Evolutionary conservation across 1,140 invertebrate species (phyloP).

Genomic region (Conus ventricosus): DNA sequence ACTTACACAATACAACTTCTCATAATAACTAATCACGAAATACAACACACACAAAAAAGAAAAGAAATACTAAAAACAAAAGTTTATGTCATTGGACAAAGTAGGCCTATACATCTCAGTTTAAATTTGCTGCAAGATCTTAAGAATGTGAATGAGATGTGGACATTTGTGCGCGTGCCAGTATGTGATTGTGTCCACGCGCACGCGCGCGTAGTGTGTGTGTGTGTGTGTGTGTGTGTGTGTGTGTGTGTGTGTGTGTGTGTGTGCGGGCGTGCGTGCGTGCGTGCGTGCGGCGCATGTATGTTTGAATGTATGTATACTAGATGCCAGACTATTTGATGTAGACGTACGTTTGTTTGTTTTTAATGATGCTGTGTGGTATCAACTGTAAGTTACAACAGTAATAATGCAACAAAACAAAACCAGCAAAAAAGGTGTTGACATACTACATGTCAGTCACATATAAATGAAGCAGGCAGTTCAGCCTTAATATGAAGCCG

Average conservation of each 20-base stretch:
- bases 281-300: not conserved
- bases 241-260: not conserved
- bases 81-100: too few relatives aligned
- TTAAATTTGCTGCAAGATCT: too few relatives aligned
- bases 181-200: too few relatives aligned
- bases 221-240: not conserved
- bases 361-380: too few relatives aligned
- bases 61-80: too few relatives aligned
- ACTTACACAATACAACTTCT: too few relatives aligned
- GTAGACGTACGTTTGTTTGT: not conserved
- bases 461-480: not conserved
- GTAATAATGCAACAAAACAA: not conserved
- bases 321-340: not conserved
- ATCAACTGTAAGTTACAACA: not conserved
- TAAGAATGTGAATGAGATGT: too few relatives aligned
- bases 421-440: not conserved
- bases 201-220: too few relatives aligned
- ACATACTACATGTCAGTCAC: not conserved
- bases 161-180: too few relatives aligned
- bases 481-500: not conserved
- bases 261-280: not conserved
- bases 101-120: too few relatives aligned
- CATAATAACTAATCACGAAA: too few relatives aligned
- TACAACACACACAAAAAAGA: too few relatives aligned
- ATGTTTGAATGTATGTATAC: not conserved